Base-by-base conservation (phyloP, 2,113 vertebrate genomes). In the Machaerirhynchus nigripectus region DNA sequence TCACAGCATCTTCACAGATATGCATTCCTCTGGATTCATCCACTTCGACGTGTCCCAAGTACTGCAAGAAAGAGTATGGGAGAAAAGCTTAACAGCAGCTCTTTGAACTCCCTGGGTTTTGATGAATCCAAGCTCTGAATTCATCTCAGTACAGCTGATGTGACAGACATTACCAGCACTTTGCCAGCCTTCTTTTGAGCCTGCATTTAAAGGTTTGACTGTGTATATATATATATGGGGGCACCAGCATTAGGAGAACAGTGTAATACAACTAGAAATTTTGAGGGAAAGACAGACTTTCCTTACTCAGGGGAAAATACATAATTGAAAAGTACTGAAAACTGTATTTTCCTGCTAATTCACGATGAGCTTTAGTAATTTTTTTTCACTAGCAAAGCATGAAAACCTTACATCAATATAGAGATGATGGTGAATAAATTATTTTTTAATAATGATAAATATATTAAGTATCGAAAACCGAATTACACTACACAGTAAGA, bases 11-110 rank as follows among this genome's bases (percentile, higher is more conserved):
- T 98, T 99, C 99, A 94, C 99, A 99, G 98, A 99, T 99, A 98
- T 99, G 99, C 99, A 99, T 99, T 95, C 99, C 99, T 96, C 99
- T 98, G 91, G 99, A 99, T 95, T 99, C 99, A 70, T 99, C 99
- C 96, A 99, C 99, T 98, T 99, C 99, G 5, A 99, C 99, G 8
- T 99, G 99, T 37, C 99, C 99, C 95, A 99, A 93, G 97, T 99
- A 99, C 99, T 99, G 97, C 13, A 88, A 89, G 89, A 71, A 93
- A 81, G 64, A 71, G 37, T 0, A 64, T 39, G 59, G 75, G 20
- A 91, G 60, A 79, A 90, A 89, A 89, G 56, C 28, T 97, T 55
- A 89, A 47, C 0, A 57, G 35, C 5, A 70, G 76, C 28, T 55
- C 60, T n/a, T 84, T 55, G 4, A 90, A 52, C 14, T 68, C 57